Conservation (phyloP, 64 coral and sea anemone species). For the Porites lutea region DNA sequence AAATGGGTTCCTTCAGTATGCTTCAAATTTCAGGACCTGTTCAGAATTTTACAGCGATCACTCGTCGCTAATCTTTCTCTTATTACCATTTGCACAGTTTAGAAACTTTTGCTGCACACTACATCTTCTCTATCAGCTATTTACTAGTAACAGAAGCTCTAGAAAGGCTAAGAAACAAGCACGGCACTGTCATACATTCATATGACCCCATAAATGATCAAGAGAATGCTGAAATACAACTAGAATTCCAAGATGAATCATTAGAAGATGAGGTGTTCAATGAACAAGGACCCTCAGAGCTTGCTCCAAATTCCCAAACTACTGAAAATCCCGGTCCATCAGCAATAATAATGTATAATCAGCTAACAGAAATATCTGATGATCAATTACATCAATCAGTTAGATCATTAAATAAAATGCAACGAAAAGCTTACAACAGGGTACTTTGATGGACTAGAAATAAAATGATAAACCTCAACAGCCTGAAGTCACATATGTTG, state of each 20-base stretch:
- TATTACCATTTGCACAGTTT: neutral
- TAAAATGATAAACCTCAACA: slow-evolving; percentile 57
- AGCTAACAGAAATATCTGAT: slow-evolving; percentile 67
- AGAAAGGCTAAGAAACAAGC: neutral
- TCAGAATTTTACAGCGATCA: neutral
- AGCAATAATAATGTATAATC: slow-evolving; percentile 12
- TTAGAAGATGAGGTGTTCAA: slow-evolving; percentile 22
- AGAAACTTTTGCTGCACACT: too few relatives aligned
- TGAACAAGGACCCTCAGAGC: slow-evolving; percentile 53
- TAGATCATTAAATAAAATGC: slow-evolving; percentile 41
- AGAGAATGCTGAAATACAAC: slow-evolving; percentile 46
- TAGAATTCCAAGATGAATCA: slow-evolving; percentile 23
- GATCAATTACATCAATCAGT: slow-evolving; percentile 28
- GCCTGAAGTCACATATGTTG: slow-evolving; percentile 38
- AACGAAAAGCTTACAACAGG: slow-evolving; percentile 35
- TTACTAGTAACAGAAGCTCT: slow-evolving; percentile 17
- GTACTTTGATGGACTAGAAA: slow-evolving; percentile 54
- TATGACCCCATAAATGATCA: slow-evolving; percentile 16
- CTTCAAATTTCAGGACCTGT: neutral
- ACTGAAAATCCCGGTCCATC: neutral
- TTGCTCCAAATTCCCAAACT: neutral
- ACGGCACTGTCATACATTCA: neutral
- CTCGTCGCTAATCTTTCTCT: neutral
- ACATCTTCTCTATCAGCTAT: too few relatives aligned
- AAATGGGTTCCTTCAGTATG: neutral